Evolutionary conservation across 2,797 vertebrate species (phyloP), one percentile per base, ranked within the genome.

Genomic region (Allobates femoralis): DNA sequence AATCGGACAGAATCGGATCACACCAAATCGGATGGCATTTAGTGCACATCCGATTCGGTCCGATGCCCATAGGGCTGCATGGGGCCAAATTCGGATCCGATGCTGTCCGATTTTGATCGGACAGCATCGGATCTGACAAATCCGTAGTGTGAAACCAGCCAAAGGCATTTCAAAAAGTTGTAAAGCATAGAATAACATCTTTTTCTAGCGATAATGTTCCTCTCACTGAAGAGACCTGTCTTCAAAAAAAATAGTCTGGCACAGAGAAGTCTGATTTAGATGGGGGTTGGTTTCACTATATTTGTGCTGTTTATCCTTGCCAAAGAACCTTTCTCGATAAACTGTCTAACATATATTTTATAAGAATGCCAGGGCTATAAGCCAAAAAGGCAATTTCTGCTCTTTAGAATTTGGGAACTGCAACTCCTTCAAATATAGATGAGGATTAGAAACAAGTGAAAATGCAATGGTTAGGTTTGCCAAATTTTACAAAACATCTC

Each of bases 401-500:
- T 53, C 11, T 67, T n/a, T 66, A 26, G 46, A 46, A 51, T 30
- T 50, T 81, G 60, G 23, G 41, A 66, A 37, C 62, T 67, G 19
- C 30, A 14, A 50, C 5, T 46, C 6, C 28, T 71, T 81, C 46
- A 67, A 50, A 69, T 67, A 67, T 66, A 21, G 41, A 81, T 51
- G 46, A 71, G 76, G 32, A 32, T 60, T 81, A 69, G 12, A 67
- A 81, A 66, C 62, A 30, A 55, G 26, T 32, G 50, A 32, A 76
- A 76, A 75, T 26, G 60, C 55, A 81, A 0, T 30, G 46, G 26
- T 67, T 69, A 32, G 46, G 62, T 81, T 81, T 81, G 62, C 60
- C 79, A 67, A 81, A 69, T 67, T 69, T 67, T 66, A 69, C 64
- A 71, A 81, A 67, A 69, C 50, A 69, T 71, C 34, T 81, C 28